Evolutionary conservation across 2,888 invertebrate species (phyloP).

Genomic region (Drosophila bunnanda): DNA sequence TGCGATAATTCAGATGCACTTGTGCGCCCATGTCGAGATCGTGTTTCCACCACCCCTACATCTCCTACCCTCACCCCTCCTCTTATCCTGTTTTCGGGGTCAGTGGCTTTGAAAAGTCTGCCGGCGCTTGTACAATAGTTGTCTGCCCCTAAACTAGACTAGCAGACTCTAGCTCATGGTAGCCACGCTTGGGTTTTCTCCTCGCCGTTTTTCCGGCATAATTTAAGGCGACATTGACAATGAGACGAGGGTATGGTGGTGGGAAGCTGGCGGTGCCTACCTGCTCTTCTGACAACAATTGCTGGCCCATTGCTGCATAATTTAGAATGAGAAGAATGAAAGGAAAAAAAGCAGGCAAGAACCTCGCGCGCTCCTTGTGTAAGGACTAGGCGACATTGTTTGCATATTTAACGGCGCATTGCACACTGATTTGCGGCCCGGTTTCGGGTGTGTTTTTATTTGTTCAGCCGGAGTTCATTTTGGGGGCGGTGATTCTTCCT

Average conservation of each 20-base stretch:
- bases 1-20: slow-evolving; percentile 71
- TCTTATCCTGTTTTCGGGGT: slow-evolving; percentile 66
- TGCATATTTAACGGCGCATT: slow-evolving; percentile 76
- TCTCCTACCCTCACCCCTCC: not conserved
- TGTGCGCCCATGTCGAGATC: slow-evolving; percentile 73
- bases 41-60: slow-evolving; percentile 38
- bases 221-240: slow-evolving; percentile 80
- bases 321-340: slow-evolving; percentile 48
- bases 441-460: slow-evolving; percentile 15
- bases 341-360: slow-evolving; percentile 13
- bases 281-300: slow-evolving; percentile 67
- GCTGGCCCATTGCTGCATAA: slow-evolving; percentile 78
- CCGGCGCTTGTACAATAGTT: slow-evolving; percentile 55
- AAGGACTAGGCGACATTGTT: slow-evolving; percentile 59
- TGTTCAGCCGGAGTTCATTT: slow-evolving; percentile 34
- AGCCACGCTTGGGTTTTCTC: not conserved
- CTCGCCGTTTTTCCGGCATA: slow-evolving; percentile 59
- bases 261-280: slow-evolving; percentile 9
- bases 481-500: not conserved
- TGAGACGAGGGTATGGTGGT: slow-evolving; percentile 51
- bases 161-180: slow-evolving; percentile 42
- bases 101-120: slow-evolving; percentile 80
- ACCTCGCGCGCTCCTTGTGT: slow-evolving; percentile 46
- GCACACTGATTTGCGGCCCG: slow-evolving; percentile 66
- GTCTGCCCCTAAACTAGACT: slow-evolving; percentile 66